Evolutionary conservation across 2,113 vertebrate species (phyloP), one percentile per base, ranked within the genome.

Genomic region (Elachura formosa): DNA sequence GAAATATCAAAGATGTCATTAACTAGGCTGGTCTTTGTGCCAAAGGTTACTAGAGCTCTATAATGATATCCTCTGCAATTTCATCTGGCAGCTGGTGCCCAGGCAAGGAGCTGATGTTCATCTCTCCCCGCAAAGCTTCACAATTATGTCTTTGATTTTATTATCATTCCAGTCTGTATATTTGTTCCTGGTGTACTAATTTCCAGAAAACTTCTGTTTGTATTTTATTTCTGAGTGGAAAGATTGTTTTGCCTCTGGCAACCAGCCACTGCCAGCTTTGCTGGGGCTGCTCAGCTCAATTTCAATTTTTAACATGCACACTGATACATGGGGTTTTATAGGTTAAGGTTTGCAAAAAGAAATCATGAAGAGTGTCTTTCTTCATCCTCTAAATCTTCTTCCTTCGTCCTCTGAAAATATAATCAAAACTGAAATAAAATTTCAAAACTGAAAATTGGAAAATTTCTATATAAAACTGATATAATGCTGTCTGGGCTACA

Each of bases 31-130:
- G 19, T 73, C n/a, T 62, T 26, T 75, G 71, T 69, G 36, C 82
- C 80, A 87, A 91, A 94, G 67, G 46, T 94, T 90, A 85, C 54
- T 75, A 68, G 41, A 84, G 83, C 62, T 83, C 76, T 84, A 3
- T 93, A 89, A 90, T 97, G 96, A 86, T 93, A 86, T 28, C 52
- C 58, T 55, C 10, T 59, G 89, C 46, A 81, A 84, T 69, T 84
- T 74, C 7, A 19, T 90, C 64, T 56, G 79, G 67, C 4, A 1
- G 75, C 15, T 74, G 73, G 24, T 84, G 87, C 24, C 48, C 43
- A 55, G 58, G 11, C 33, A 82, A 31, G 63, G 67, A 85, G 29
- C 20, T 81, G 34, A 48, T 51, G 23, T 29, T 8, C 0, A 3
- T 54, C 26, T 64, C 31, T 71, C 63, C 51, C 51, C 48, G 16